Conservation (phyloP, 2,797 vertebrate genomes). For the Cottoperca gobio region DNA sequence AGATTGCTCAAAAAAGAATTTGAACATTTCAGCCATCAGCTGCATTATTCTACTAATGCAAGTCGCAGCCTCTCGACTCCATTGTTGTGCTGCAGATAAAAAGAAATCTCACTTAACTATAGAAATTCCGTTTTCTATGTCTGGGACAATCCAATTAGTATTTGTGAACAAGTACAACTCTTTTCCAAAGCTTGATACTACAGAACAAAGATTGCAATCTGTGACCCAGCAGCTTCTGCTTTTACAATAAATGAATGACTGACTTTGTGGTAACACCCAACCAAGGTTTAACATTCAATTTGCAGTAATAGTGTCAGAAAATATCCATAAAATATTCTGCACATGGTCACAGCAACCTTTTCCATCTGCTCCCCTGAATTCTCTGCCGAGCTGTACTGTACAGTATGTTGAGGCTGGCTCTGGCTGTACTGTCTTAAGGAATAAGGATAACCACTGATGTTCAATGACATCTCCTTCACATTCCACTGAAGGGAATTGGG, state of each 20-base stretch:
- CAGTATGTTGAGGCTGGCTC: slow-evolving; percentile 28
- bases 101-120: slow-evolving; percentile 51
- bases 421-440: slow-evolving; percentile 7
- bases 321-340: slow-evolving; percentile 36
- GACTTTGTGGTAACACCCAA: slow-evolving; percentile 27
- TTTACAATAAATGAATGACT: slow-evolving; percentile 39
- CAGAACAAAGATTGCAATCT: slow-evolving; percentile 52
- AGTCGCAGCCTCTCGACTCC: slow-evolving; percentile 37
- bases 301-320: slow-evolving; percentile 34
- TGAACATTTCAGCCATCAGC: slow-evolving; percentile 32
- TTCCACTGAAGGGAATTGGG: slow-evolving; percentile 18
- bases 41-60: slow-evolving; percentile 55
- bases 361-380: slow-evolving; percentile 28
- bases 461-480: slow-evolving; percentile 19
- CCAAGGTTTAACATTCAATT: slow-evolving; percentile 42
- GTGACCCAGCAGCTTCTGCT: slow-evolving; percentile 32
- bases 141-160: slow-evolving; percentile 63
- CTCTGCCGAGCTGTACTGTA: slow-evolving; percentile 23
- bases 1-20: slow-evolving; percentile 44
- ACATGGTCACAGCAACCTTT: slow-evolving; percentile 27
- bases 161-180: slow-evolving; percentile 60
- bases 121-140: slow-evolving; percentile 58
- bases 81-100: slow-evolving; percentile 59
- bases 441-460: slow-evolving; percentile 30
- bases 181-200: slow-evolving; percentile 39